Evolutionary conservation across 2,888 invertebrate species (phyloP), one percentile per base, ranked within the genome.

Genomic region (Ceraclea dissimilis): DNA sequence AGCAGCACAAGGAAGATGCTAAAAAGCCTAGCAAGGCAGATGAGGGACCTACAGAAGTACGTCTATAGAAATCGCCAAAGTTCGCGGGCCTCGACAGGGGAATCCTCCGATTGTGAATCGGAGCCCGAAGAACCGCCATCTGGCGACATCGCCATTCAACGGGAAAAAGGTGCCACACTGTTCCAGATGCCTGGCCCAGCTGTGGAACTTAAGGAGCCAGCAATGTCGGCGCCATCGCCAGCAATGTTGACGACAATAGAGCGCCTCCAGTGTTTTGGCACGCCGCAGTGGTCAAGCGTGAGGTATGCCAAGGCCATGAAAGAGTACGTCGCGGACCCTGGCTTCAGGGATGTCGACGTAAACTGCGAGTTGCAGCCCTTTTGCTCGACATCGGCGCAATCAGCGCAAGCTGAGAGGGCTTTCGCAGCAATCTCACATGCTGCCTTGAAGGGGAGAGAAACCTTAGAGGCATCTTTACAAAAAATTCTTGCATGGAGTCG

Each of bases 101-200:
- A 31, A 31, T 8, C 11, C 31, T 31, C 31, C 6, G 31, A 31
- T 31, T 31, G 11, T 11, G 31, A 31, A 11, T 31, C 31, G 31
- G 31, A 6, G 6, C 11, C 8, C 31, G 31, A 31, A 11, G 31
- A 31, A 31, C 11, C 31, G n/a, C n/a, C n/a, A n/a, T n/a, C n/a
- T n/a, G n/a, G n/a, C n/a, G n/a, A n/a, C n/a, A n/a, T n/a, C n/a
- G n/a, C n/a, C n/a, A n/a, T n/a, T n/a, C n/a, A n/a, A n/a, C n/a
- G n/a, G n/a, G n/a, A n/a, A n/a, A n/a, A n/a, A n/a, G n/a, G n/a
- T n/a, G n/a, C n/a, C n/a, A n/a, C n/a, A n/a, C 6, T 31, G n/a
- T 50, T 50, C 19, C n/a, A 22, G 2, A 31, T 50, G 17, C 50
- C 50, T 13, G 50, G 16, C 18, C 50, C 50, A n/a, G 17, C 26